These are phyloP conservation scores for Dendrocopos noguchii DNA, from an alignment of 2,113 vertebrate genomes.

Conservation along the genomic window DNA sequence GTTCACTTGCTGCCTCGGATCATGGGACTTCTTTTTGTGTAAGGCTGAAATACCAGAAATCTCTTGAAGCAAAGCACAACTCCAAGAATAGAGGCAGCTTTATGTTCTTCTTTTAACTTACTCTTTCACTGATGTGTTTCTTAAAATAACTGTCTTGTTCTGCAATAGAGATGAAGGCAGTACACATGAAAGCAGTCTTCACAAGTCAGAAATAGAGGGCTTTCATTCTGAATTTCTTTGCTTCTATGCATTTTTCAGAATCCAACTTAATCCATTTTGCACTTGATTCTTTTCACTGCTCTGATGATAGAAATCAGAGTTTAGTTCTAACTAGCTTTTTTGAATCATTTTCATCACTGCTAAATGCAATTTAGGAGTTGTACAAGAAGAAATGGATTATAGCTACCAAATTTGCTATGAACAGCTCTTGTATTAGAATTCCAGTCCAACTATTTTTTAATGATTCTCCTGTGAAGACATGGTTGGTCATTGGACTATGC, in stretches of 20 bases:
- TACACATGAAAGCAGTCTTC: constrained; percentile 16
- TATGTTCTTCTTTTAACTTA: constrained; percentile 48
- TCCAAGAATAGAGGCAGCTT: constrained; percentile 42
- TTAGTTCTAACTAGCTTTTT: background rate
- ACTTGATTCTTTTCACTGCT: background rate
- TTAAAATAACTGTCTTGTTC: constrained; percentile 54
- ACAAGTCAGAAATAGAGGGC: constrained; percentile 18
- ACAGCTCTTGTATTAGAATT: background rate
- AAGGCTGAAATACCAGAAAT: constrained; percentile 30
- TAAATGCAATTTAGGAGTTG: background rate
- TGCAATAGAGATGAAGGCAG: constrained; percentile 26
- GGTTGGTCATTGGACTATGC: background rate
- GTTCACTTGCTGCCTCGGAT: background rate
- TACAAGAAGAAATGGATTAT: background rate
- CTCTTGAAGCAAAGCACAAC: constrained; percentile 44
- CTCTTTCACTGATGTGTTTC: constrained; percentile 44
- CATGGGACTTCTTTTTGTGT: constrained; percentile 9
- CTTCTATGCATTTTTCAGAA: constrained; percentile 18
- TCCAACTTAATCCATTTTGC: constrained; percentile 3
- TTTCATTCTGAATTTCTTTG: constrained; percentile 42
- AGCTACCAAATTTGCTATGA: background rate
- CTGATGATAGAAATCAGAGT: background rate
- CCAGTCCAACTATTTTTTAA: background rate
- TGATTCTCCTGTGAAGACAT: background rate
- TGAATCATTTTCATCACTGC: background rate